Base-by-base conservation (phyloP, 2,888 invertebrate genomes). In the Cheilosia variabilis region DNA sequence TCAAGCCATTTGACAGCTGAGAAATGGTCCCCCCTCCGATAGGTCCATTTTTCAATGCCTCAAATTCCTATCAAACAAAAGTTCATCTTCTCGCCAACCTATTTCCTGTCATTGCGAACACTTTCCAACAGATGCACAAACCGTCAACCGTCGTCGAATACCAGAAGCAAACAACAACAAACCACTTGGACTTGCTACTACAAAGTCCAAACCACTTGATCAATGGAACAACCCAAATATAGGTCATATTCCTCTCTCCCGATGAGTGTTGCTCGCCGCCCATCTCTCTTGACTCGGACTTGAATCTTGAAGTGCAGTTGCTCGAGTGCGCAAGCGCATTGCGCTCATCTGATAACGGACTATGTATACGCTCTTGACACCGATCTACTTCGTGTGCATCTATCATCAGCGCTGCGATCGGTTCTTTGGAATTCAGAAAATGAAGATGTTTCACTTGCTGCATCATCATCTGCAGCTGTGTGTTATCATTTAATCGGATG, bases 381-480 rank as follows among this genome's bases (percentile, higher is more conserved):
- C 73, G 73, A 75, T 75, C 73, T 75, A 75, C 75, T 65, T 75
- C 27, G 10, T 43, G 62, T 17, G 62, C 45, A 52, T 37, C 60
- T 24, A 24, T 41, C 60, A 60, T 43, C 43, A 41, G 41, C 15
- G 4, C 24, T 52, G 50, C 9, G 52, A 19, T 19, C 34, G 5
- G 31, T 55, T 55, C 55, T 55, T 31, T 17, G 31, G 69, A 69
- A 69, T 69, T 47, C 58, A 47, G 45, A 69, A 45, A 69, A 69
- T 69, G 47, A 58, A 58, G 69, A 69, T 69, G 57, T 47, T 69
- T 58, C 69, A 69, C 57, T 68, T 55, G 53, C 53, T 53, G 13
- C 41, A 52, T 53, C 66, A 13, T n/a, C 55, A 37, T 17, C 52
- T 19, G n/a, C 24, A 17, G 31, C 13, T 31, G 50, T 22, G 19